A percentile compares a stretch with the other conserved stretches of the same genome.
Conservation (phyloP, 1,140 invertebrate species). For the Drosophila tristis region DNA sequence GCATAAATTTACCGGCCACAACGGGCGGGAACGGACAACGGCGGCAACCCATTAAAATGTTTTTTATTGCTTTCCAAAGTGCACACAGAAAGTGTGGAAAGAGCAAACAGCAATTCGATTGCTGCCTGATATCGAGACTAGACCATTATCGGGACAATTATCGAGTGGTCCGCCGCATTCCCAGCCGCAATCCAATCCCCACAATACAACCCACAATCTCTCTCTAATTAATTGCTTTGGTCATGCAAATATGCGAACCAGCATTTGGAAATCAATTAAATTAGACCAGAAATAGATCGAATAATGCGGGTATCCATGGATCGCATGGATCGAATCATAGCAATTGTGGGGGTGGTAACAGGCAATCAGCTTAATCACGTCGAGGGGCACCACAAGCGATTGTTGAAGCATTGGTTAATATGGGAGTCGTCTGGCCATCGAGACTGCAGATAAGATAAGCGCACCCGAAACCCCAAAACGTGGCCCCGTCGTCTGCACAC, state of each 20-base stretch:
- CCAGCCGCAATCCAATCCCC: not conserved
- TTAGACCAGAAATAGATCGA: conserved; percentile 6
- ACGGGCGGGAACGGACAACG: conserved; percentile 3
- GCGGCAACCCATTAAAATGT: conserved; percentile 32
- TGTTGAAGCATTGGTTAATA: not conserved
- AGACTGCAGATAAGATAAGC: conserved; percentile 37
- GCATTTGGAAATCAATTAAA: conserved; percentile 23
- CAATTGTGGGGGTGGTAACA: conserved; percentile 18
- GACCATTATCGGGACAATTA: conserved; percentile 28
- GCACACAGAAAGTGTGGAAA: conserved; percentile 28
- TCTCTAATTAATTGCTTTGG: conserved; percentile 46
- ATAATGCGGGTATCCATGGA: not conserved
- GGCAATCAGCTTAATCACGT: conserved; percentile 5
- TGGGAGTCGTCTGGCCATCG: conserved; percentile 3
- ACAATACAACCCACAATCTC: not conserved
- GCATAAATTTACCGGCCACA: conserved; percentile 36
- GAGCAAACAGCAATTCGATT: conserved; percentile 1
- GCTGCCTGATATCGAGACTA: conserved; percentile 13
- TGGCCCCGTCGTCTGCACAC: conserved; percentile 10
- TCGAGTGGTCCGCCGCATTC: conserved; percentile 30
- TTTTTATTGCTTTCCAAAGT: conserved; percentile 37
- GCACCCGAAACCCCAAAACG: conserved; percentile 14
- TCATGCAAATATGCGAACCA: conserved; percentile 31
- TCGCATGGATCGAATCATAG: not conserved
- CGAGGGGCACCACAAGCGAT: not conserved